Percentiles rank a stretch among this genome's conserved stretches.
These are phyloP conservation scores for Nannobrachium achirus DNA, from an alignment of 2,113 vertebrate genomes.

Conservation along the genomic window DNA sequence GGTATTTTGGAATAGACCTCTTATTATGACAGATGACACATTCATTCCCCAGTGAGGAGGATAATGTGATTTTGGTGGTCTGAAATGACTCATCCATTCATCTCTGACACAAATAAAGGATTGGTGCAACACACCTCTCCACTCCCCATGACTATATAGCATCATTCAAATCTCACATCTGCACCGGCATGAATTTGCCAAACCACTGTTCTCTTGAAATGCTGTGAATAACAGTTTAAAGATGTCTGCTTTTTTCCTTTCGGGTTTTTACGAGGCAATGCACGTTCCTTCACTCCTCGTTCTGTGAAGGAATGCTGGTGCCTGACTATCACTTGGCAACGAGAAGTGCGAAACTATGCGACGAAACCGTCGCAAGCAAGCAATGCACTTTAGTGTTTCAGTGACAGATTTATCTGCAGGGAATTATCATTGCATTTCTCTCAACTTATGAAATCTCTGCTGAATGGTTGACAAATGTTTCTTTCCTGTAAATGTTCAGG, in stretches of 20 bases:
- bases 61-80: not conserved
- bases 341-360: constrained; percentile 32
- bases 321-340: constrained; percentile 53
- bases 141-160: constrained; percentile 40
- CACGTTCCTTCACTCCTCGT: constrained; percentile 48
- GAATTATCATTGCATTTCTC: constrained; percentile 4
- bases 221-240: constrained; percentile 63
- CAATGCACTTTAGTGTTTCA: not conserved
- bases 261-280: constrained; percentile 8
- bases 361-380: constrained; percentile 7
- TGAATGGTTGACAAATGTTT: too few relatives aligned
- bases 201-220: constrained; percentile 56
- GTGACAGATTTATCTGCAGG: constrained; percentile 15
- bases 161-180: constrained; percentile 10
- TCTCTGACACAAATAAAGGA: constrained; percentile 33
- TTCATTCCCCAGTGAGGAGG: constrained; percentile 6
- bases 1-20: not conserved
- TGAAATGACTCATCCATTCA: constrained; percentile 38
- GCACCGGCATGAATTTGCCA: constrained; percentile 33
- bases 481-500: too few relatives aligned
- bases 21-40: not conserved
- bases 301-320: constrained; percentile 55
- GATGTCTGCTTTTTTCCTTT: constrained; percentile 38
- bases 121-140: constrained; percentile 44
- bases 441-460: not conserved